phyloP scores from a whole-genome alignment of 2,888 invertebrate genomes.

The Hypselothyrea guttata region DNA sequence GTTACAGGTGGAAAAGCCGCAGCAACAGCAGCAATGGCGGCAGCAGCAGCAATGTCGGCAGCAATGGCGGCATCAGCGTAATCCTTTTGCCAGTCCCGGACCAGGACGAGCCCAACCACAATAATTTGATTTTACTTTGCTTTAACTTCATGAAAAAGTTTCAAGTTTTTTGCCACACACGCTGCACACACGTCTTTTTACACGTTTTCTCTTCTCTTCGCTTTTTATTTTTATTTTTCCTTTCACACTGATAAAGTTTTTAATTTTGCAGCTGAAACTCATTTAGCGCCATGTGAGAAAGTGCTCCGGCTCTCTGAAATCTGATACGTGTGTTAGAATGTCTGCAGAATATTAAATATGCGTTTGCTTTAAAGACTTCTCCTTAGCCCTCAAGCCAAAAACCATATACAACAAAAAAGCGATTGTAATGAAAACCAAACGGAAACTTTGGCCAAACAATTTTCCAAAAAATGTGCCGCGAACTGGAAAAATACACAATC shows the following conservation, averaged over 20 bases:
- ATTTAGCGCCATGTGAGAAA: constrained; percentile 66
- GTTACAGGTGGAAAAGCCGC: constrained; percentile 56
- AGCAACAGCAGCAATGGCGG: constrained; percentile 6
- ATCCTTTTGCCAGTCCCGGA: constrained; percentile 65
- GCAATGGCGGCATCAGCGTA: constrained; percentile 39
- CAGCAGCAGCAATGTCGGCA: constrained; percentile 8
- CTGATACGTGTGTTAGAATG: constrained; percentile 63
- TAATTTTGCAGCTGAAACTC: constrained; percentile 74
- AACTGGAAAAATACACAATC: constrained; percentile 76
- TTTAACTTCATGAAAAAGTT: constrained; percentile 77
- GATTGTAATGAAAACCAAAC: constrained; percentile 40
- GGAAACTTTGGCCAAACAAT: constrained; percentile 59
- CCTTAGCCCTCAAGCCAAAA: constrained; percentile 1
- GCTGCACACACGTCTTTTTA: constrained; percentile 4
- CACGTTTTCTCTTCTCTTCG: neutral
- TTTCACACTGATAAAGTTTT: constrained; percentile 66
- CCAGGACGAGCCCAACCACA: constrained; percentile 57
- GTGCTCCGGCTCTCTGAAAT: constrained; percentile 47
- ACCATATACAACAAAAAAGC: constrained; percentile 12
- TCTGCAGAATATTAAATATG: constrained; percentile 65
- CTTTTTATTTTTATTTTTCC: constrained; percentile 13
- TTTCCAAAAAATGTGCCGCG: constrained; percentile 61
- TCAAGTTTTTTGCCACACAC: constrained; percentile 62
- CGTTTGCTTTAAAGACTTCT: constrained; percentile 32
- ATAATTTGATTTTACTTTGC: constrained; percentile 77